These are phyloP conservation scores for Passerculus sandwichensis DNA, from an alignment of 2,797 vertebrate genomes.

Conservation along the genomic window DNA sequence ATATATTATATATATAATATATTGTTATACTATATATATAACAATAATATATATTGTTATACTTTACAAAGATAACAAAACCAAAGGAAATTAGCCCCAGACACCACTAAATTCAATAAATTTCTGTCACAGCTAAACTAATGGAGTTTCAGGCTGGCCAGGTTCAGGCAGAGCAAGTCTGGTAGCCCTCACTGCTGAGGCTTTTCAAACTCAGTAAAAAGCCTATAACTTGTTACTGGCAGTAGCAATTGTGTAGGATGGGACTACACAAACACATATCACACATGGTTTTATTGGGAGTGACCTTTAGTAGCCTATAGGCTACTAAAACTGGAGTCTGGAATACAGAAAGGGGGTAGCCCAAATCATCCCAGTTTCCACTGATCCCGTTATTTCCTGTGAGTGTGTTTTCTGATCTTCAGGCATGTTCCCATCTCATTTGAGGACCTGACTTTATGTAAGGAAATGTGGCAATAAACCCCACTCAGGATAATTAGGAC, in stretches of 20 bases:
- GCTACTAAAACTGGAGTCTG: neutral
- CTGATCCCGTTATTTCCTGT: neutral
- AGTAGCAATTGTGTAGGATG: too few relatives aligned
- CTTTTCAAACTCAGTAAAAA: neutral
- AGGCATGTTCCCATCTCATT: neutral
- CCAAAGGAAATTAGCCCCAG: neutral
- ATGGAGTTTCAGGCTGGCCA: neutral
- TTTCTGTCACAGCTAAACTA: neutral
- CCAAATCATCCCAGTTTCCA: neutral
- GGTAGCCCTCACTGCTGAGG: neutral
- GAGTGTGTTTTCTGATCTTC: neutral
- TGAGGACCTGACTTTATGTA: neutral
- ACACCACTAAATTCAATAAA: neutral
- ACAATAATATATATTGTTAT: too few relatives aligned
- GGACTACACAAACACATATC: neutral
- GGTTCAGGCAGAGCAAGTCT: neutral
- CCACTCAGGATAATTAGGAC: neutral
- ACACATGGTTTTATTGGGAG: neutral
- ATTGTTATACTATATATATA: too few relatives aligned
- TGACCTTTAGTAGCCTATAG: neutral
- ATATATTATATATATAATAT: too few relatives aligned
- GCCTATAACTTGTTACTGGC: neutral
- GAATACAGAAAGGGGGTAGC: neutral
- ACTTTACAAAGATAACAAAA: neutral
- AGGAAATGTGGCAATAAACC: neutral